Evolutionary conservation across 2,113 vertebrate species (phyloP).

Genomic region (Boulengeromyrus knoepffleri): DNA sequence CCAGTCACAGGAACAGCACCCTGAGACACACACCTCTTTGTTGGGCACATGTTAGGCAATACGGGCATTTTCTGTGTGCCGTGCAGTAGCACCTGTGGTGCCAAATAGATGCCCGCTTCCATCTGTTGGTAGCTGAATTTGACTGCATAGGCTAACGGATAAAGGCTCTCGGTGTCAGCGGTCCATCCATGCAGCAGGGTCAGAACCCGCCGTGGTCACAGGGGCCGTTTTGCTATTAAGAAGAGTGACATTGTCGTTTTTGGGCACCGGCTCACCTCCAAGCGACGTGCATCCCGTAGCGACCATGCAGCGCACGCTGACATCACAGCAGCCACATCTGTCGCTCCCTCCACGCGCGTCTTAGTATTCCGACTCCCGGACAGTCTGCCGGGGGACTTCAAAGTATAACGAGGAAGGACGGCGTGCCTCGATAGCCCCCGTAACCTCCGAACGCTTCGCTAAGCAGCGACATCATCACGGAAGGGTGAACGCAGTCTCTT

Average conservation of each 20-base stretch:
- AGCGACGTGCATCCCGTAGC: neutral
- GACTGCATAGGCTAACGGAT: neutral
- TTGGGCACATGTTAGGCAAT: neutral
- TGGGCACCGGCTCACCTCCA: neutral
- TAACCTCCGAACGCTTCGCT: neutral
- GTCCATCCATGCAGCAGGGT: neutral
- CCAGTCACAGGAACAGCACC: neutral
- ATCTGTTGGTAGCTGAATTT: neutral
- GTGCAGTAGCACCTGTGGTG: neutral
- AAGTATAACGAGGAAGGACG: neutral
- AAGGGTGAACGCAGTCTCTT: conserved; percentile 23
- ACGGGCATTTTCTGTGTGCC: neutral
- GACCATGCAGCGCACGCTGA: neutral
- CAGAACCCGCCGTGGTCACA: neutral
- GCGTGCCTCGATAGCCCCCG: conserved; percentile 5
- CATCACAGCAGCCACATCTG: neutral
- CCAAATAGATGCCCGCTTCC: neutral
- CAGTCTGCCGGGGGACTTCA: neutral
- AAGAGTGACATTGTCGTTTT: neutral
- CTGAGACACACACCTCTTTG: neutral
- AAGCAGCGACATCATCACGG: neutral
- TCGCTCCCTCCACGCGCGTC: neutral
- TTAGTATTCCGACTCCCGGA: neutral
- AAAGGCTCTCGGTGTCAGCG: neutral
- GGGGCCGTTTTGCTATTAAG: neutral